These are phyloP conservation scores for Rhinopomastus cyanomelas DNA, from an alignment of 2,113 vertebrate genomes.

Conservation along the genomic window DNA sequence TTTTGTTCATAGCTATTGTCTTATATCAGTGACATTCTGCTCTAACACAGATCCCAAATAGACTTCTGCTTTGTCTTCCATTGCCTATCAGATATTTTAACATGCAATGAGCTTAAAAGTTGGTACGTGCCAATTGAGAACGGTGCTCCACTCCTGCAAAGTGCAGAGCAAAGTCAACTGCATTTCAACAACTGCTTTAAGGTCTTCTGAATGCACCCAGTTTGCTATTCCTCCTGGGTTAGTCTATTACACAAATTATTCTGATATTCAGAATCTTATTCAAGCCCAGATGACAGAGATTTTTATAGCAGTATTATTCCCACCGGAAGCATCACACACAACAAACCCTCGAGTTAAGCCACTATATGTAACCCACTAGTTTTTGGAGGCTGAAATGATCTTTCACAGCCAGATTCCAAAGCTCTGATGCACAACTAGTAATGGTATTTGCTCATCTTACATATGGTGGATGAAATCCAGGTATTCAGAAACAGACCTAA, in stretches of 20 bases:
- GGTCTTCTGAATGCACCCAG: neutral
- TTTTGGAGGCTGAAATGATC: neutral
- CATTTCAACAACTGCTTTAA: neutral
- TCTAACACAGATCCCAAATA: neutral
- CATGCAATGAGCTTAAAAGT: neutral
- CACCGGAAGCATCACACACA: neutral
- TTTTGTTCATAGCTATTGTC: neutral
- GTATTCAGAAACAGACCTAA: neutral
- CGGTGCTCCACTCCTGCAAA: neutral
- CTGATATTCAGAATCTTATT: neutral
- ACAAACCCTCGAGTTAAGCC: neutral
- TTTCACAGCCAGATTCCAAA: neutral
- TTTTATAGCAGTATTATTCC: neutral
- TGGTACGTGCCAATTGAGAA: neutral
- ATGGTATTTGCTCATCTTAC: neutral
- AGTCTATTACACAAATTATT: neutral
- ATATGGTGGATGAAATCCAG: neutral
- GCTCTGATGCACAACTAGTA: neutral
- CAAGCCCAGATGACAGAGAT: neutral
- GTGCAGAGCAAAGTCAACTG: neutral
- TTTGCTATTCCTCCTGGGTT: neutral
- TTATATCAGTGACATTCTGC: neutral
- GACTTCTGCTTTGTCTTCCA: neutral
- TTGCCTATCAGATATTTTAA: neutral
- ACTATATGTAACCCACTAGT: neutral